Conservation (phyloP, 2,797 vertebrate genomes). For the Lagorchestes hirsutus region DNA sequence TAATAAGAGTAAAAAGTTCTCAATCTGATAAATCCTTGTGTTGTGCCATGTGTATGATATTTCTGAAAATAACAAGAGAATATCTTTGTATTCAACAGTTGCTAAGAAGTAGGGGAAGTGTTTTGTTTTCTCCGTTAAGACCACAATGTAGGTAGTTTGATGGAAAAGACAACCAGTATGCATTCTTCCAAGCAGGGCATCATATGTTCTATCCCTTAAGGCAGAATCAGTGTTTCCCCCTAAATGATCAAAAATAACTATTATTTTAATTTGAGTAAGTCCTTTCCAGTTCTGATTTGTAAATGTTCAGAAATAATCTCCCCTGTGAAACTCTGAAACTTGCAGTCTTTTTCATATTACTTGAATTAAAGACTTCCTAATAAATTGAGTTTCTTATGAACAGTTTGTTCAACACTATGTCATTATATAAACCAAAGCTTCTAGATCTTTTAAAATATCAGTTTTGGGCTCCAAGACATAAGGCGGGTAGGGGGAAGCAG, state of each 20-base stretch:
- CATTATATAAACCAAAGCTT: neutral
- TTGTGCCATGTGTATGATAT: neutral
- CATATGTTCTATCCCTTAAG: neutral
- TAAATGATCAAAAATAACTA: neutral
- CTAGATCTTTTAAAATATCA: neutral
- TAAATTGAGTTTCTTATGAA: neutral
- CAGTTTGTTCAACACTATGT: neutral
- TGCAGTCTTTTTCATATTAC: neutral
- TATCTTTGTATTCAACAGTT: constrained; percentile 16
- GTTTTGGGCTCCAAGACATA: neutral
- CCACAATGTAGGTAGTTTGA: neutral
- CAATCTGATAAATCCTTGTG: neutral
- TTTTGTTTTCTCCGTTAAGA: neutral
- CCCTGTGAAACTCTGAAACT: neutral
- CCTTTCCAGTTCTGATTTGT: neutral
- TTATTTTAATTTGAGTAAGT: neutral
- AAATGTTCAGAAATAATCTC: neutral
- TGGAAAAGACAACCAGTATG: neutral
- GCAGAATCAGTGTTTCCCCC: neutral
- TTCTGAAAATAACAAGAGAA: constrained; percentile 52
- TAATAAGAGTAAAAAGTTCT: neutral
- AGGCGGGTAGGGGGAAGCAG: neutral
- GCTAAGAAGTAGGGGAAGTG: constrained; percentile 31
- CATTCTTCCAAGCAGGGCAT: neutral
- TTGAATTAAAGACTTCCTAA: constrained; percentile 2